Conservation (phyloP, 35 echinoderm and acorn worm species). For the Stichopus chloronotus region DNA sequence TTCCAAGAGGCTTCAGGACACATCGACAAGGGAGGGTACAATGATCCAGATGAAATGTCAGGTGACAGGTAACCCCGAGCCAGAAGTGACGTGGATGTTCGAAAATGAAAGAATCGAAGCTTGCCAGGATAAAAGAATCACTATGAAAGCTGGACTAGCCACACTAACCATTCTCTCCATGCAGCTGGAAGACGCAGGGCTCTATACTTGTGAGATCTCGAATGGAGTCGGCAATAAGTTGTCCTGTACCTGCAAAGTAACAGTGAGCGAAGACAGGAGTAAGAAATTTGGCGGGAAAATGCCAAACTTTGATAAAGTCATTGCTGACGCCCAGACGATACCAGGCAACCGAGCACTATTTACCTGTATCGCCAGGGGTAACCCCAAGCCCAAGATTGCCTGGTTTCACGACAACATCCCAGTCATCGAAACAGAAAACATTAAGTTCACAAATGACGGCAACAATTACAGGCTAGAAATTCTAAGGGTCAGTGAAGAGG, state of each 20-base stretch:
- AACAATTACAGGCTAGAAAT: constrained; percentile 41
- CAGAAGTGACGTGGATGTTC: constrained; percentile 57
- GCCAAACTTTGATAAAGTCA: constrained; percentile 42
- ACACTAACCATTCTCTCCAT: constrained; percentile 35
- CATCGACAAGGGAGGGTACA: constrained; percentile 29
- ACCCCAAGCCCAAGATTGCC: constrained; percentile 46
- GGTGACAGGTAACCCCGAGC: constrained; percentile 41
- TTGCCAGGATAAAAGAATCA: constrained; percentile 45
- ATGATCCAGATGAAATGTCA: constrained; percentile 52
- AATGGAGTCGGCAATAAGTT: constrained; percentile 51
- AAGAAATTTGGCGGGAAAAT: constrained; percentile 62
- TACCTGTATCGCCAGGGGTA: constrained; percentile 25
- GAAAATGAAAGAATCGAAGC: constrained; percentile 35
- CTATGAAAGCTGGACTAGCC: not conserved
- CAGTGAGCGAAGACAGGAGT: constrained; percentile 46
- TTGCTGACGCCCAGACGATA: constrained; percentile 30
- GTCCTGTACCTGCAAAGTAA: constrained; percentile 36
- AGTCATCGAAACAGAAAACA: constrained; percentile 34
- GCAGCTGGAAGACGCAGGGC: constrained; percentile 45
- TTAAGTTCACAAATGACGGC: constrained; percentile 50
- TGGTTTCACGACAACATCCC: constrained; percentile 38
- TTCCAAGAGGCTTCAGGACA: constrained; percentile 49
- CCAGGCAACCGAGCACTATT: constrained; percentile 38
- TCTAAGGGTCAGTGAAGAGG: not conserved
- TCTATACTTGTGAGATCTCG: constrained; percentile 51